A percentile compares a stretch with the other conserved stretches of the same genome.
Conservation (phyloP, 2,797 vertebrate species). For the Myotis daubentonii region DNA sequence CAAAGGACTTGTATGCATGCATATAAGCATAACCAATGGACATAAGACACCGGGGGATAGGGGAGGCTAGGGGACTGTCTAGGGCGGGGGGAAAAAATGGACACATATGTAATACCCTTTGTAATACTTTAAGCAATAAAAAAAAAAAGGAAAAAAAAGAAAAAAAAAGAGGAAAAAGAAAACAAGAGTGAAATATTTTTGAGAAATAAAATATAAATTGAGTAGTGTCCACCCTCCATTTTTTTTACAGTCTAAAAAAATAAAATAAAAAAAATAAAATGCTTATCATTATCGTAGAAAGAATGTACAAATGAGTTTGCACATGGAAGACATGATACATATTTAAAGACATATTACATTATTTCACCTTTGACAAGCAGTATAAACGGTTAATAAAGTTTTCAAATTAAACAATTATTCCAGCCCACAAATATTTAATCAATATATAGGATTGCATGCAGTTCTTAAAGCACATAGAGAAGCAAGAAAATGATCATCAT, state of each 20-base stretch:
- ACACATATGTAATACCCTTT: no score
- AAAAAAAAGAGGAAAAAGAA: background rate
- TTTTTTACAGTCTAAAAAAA: constrained; percentile 31
- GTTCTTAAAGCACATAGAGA: background rate
- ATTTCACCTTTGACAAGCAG: background rate
- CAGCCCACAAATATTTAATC: constrained; percentile 18
- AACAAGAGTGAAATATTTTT: background rate
- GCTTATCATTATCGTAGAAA: background rate
- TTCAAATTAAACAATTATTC: constrained; percentile 8
- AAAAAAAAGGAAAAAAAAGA: no score
- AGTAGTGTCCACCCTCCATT: background rate
- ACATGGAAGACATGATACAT: background rate
- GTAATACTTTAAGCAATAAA: no score
- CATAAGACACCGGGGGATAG: no score
- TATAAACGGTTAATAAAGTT: background rate
- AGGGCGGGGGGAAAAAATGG: no score
- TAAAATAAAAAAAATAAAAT: no score
- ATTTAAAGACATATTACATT: background rate
- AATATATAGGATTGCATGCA: background rate
- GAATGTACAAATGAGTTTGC: background rate
- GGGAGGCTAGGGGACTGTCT: no score
- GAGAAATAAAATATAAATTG: background rate
- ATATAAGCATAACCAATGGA: no score
- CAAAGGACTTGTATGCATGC: no score
- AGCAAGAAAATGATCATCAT: background rate